Evolutionary conservation across 2,888 invertebrate genomes (phyloP).

Genomic region (Mythimna vitellina): DNA sequence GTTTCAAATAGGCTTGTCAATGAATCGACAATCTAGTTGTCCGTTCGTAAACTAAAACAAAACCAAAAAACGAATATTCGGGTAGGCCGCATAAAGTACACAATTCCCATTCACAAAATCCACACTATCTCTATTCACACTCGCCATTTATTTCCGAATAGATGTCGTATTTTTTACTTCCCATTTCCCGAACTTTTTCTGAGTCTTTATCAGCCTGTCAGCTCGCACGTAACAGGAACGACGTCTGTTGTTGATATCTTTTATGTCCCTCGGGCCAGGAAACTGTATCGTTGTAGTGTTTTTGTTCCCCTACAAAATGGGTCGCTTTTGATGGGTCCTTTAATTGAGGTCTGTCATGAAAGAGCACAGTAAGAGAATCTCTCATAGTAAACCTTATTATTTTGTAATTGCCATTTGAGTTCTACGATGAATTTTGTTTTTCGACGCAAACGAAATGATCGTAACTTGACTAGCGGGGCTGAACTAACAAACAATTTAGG

Average conservation of each 20-base stretch:
- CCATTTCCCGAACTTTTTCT: constrained; percentile 22
- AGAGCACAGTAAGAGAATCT: background rate
- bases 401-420: too few relatives aligned
- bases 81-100: background rate
- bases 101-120: background rate
- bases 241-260: constrained; percentile 13
- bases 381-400: background rate
- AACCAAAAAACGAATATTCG: too few relatives aligned
- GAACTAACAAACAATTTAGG: too few relatives aligned
- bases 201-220: background rate
- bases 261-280: constrained; percentile 11
- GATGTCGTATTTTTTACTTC: constrained; percentile 14
- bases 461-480: too few relatives aligned
- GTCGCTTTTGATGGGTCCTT: background rate
- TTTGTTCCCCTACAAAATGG: background rate
- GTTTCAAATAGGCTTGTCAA: too few relatives aligned
- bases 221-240: background rate
- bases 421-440: too few relatives aligned
- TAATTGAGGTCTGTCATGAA: background rate
- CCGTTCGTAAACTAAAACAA: background rate
- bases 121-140: constrained; percentile 4
- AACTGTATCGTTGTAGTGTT: constrained; percentile 7
- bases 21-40: too few relatives aligned
- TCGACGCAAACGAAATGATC: too few relatives aligned
- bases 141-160: background rate